Conservation (phyloP, 2,888 invertebrate genomes). For the Plebejus melissa region DNA sequence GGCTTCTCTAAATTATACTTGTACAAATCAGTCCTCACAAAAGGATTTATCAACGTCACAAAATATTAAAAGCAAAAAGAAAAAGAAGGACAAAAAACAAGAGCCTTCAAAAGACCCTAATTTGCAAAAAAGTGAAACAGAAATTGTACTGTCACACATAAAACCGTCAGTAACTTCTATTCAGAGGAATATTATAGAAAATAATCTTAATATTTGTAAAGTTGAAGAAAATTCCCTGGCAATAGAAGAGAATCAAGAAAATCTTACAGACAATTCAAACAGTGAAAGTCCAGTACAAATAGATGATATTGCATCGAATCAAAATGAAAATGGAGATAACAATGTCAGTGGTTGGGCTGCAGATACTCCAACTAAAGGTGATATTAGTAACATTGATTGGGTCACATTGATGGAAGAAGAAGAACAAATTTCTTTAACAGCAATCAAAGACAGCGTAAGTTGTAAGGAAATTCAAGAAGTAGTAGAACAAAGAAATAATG, state of each 20-base stretch:
- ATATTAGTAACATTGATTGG: slow-evolving; percentile 60
- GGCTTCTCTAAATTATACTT: neutral
- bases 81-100: slow-evolving; percentile 44
- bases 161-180: neutral
- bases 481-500: slow-evolving; percentile 67
- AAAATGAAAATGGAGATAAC: neutral
- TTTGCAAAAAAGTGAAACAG: neutral
- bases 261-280: neutral
- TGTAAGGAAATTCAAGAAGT: slow-evolving; percentile 43
- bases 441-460: slow-evolving; percentile 35
- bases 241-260: neutral
- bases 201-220: neutral
- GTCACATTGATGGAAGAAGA: slow-evolving; percentile 66
- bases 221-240: neutral
- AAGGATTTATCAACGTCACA: slow-evolving; percentile 42
- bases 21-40: neutral
- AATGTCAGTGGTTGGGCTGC: neutral
- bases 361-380: neutral
- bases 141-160: neutral
- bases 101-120: slow-evolving; percentile 32
- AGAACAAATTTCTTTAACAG: slow-evolving; percentile 49
- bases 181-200: neutral
- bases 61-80: slow-evolving; percentile 50
- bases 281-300: neutral
- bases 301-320: neutral